Conservation (phyloP, 2,888 invertebrate genomes). For the Brachyptera risi region DNA sequence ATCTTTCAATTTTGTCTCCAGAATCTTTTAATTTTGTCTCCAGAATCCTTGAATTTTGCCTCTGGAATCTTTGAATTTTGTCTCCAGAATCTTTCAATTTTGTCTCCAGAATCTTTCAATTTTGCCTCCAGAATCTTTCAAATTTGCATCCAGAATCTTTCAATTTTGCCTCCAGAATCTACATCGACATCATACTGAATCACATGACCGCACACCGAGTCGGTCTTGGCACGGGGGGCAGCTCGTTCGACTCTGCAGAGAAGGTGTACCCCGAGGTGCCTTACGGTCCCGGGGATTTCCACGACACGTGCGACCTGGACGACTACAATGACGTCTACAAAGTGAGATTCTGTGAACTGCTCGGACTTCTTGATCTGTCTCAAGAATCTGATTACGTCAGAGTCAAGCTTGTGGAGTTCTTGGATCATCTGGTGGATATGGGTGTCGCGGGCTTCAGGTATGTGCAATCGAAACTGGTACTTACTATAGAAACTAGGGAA, state of each 20-base stretch:
- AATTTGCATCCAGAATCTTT: too few species aligned
- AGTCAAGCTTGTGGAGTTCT: slow-evolving; percentile 56
- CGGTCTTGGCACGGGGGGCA: slow-evolving; percentile 59
- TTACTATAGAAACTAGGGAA: too few species aligned
- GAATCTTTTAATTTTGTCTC: too few species aligned
- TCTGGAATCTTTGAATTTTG: too few species aligned
- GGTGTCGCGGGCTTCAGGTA: slow-evolving; percentile 82
- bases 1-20: too few species aligned
- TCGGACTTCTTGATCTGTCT: slow-evolving; percentile 71
- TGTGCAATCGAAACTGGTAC: too few species aligned
- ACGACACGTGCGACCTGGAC: slow-evolving; percentile 58
- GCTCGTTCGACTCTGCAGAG: slow-evolving; percentile 51
- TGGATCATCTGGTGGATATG: slow-evolving; percentile 62
- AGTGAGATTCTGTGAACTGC: slow-evolving; percentile 66
- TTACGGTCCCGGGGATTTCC: slow-evolving; percentile 64
- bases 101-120: too few species aligned
- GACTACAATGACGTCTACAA: slow-evolving; percentile 62
- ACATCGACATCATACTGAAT: slow-evolving; percentile 70
- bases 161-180: slow-evolving; percentile 51
- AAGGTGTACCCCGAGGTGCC: slow-evolving; percentile 62
- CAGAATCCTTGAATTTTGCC: too few species aligned
- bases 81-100: too few species aligned
- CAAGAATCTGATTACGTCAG: slow-evolving; percentile 63
- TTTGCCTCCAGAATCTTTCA: too few species aligned
- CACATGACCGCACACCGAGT: slow-evolving; percentile 63